These are phyloP conservation scores for Paradisaea rubra DNA, from an alignment of 2,113 vertebrate genomes.

Conservation along the genomic window DNA sequence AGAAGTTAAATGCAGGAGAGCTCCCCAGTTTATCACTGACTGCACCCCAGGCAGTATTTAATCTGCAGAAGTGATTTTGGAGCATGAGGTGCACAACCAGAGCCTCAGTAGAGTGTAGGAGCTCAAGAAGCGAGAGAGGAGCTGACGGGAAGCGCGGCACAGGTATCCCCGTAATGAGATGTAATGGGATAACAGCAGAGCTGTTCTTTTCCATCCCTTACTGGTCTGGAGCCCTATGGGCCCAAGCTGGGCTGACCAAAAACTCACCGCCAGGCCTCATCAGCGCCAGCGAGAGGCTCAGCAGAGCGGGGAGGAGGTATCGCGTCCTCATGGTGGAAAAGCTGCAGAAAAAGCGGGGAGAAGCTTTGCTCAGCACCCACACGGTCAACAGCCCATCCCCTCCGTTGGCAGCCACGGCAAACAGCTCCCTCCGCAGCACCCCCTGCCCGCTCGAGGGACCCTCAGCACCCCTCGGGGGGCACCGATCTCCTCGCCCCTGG, in stretches of 20 bases:
- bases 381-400: not conserved
- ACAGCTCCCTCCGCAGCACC: not conserved
- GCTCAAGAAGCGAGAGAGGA: not conserved
- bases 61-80: not conserved
- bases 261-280: conserved; percentile 21
- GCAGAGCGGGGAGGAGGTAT: not conserved
- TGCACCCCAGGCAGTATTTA: not conserved
- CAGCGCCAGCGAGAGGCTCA: not conserved
- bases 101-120: fast-evolving
- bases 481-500: too few species aligned
- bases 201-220: not conserved
- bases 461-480: not conserved
- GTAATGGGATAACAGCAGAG: fast-evolving
- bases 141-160: not conserved
- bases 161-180: too few species aligned
- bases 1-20: not conserved
- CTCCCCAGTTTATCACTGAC: not conserved
- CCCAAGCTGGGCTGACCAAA: not conserved
- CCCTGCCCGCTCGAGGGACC: not conserved
- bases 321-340: not conserved
- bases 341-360: not conserved
- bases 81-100: fast-evolving
- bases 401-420: not conserved
- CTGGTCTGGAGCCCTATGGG: not conserved
- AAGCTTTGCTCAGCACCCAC: not conserved